Base-by-base conservation (phyloP, 1,140 invertebrate species). In the Oncopeltus fasciatus region DNA sequence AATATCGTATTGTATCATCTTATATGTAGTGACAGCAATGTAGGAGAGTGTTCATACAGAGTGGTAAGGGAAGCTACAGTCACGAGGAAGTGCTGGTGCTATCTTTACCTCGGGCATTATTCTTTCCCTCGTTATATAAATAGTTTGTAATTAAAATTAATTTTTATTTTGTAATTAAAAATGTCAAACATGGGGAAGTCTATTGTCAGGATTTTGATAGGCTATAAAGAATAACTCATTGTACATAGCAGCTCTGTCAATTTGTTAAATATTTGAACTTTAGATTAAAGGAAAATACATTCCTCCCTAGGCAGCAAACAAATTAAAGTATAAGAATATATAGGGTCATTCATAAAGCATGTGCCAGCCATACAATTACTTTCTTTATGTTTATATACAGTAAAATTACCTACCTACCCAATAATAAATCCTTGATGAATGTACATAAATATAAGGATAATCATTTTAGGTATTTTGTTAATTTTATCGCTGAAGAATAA, bases 231-330 rank as follows among this genome's bases (percentile, higher is more conserved):
- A 24, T 24, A 24, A 24, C 18, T 53, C 49, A 11, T 5, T 53
- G 49, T 53, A 53, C 21, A 53, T 53, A 53, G 31, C 49, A 53
- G 49, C 26, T 53, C 49, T 53, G 49, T 53, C 49, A 53, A 53
- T 53, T 53, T 53, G 49, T 53, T 53, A 53, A 47, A 21, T 53
- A 53, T 24, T 53, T 26, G 26, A 24, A 14, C 24, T 26, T 53
- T 9, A 16, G 12, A 53, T 53, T 24, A 53, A 53, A 24, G 49
- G 2, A 24, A 24, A 24, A 38, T 38, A 38, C 18, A 53, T 26
- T 53, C 49, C 24, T 24, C 49, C 24, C 49, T 53, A 53, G 49
- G 49, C 49, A 53, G 21, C 21, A 20, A 53, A 18, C 24, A 2
- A 53, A 38, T 38, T 8, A 38, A 38, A 38, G n/a, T n/a, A n/a